Evolutionary conservation across 1,140 invertebrate genomes (phyloP).

Genomic region (Bombus ignitus): DNA sequence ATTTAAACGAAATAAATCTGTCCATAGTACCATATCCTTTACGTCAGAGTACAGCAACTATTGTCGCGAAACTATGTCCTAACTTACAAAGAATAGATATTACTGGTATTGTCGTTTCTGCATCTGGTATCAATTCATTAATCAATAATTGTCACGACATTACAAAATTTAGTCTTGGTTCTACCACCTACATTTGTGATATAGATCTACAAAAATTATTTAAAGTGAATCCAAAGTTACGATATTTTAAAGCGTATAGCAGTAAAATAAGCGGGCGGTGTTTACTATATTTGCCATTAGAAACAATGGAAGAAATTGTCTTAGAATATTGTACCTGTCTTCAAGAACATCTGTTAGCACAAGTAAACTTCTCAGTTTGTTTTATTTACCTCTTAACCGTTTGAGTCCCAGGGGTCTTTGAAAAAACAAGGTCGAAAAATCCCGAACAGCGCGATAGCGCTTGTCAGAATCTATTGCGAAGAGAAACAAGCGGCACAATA

Average conservation of each 20-base stretch:
- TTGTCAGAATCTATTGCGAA: too few relatives aligned
- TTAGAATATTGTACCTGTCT: slow-evolving; percentile 62
- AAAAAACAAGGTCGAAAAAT: too few relatives aligned
- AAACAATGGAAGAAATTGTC: slow-evolving; percentile 71
- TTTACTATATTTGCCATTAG: slow-evolving; percentile 66
- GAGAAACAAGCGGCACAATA: too few relatives aligned
- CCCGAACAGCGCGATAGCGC: too few relatives aligned
- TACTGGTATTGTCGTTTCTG: slow-evolving; percentile 68
- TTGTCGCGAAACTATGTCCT: slow-evolving; percentile 75
- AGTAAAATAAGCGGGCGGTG: slow-evolving; percentile 72
- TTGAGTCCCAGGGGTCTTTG: too few relatives aligned
- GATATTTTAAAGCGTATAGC: slow-evolving; percentile 64
- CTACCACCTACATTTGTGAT: slow-evolving; percentile 69
- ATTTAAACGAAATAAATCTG: slow-evolving; percentile 71
- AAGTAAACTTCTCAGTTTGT: slow-evolving; percentile 59
- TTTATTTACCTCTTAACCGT: background rate
- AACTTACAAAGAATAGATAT: slow-evolving; percentile 75
- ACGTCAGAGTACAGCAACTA: slow-evolving; percentile 72
- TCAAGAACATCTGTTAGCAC: slow-evolving; percentile 1
- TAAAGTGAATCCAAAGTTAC: slow-evolving; percentile 69
- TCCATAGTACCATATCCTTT: slow-evolving; percentile 54
- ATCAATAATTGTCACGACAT: slow-evolving; percentile 71
- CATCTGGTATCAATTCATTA: slow-evolving; percentile 73
- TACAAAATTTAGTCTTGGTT: slow-evolving; percentile 71
- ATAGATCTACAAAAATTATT: slow-evolving; percentile 76